Conservation (phyloP, 2,797 vertebrate genomes). For the Melanogrammus aeglefinus region DNA sequence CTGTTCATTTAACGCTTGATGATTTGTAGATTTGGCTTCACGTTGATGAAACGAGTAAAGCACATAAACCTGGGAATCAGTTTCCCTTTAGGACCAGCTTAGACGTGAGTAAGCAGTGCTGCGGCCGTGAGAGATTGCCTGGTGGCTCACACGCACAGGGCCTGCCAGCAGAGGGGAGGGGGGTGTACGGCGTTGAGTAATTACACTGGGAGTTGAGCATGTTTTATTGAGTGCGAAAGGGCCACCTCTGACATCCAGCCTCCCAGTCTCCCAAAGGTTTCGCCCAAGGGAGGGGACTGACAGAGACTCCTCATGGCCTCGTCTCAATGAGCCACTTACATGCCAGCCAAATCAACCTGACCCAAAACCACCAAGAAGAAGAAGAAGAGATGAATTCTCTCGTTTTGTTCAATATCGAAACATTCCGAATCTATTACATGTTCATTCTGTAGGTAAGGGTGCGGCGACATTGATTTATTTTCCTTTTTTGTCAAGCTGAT, state of each 20-base stretch:
- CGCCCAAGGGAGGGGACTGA: slow-evolving; percentile 43
- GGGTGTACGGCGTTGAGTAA: slow-evolving; percentile 60
- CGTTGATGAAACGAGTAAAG: neutral
- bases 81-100: neutral
- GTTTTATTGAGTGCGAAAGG: slow-evolving; percentile 76
- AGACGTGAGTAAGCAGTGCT: neutral
- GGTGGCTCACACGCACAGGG: slow-evolving; percentile 25
- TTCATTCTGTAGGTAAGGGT: slow-evolving; percentile 30
- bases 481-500: slow-evolving; percentile 61
- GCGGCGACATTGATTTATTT: slow-evolving; percentile 62
- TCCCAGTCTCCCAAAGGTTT: slow-evolving; percentile 48
- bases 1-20: neutral
- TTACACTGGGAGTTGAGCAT: slow-evolving; percentile 69
- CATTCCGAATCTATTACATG: slow-evolving; percentile 27
- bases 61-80: neutral
- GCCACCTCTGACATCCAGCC: slow-evolving; percentile 62
- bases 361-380: slow-evolving; percentile 13
- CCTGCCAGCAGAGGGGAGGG: slow-evolving; percentile 33
- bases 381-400: neutral
- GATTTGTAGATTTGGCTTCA: neutral
- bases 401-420: neutral
- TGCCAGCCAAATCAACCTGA: slow-evolving; percentile 23
- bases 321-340: slow-evolving; percentile 45
- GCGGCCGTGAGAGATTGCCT: slow-evolving; percentile 37
- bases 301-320: slow-evolving; percentile 24